A percentile compares a stretch with the other conserved stretches of the same genome.
These are phyloP conservation scores for Pempheris klunzingeri DNA, from an alignment of 2,797 vertebrate species.

Conservation along the genomic window DNA sequence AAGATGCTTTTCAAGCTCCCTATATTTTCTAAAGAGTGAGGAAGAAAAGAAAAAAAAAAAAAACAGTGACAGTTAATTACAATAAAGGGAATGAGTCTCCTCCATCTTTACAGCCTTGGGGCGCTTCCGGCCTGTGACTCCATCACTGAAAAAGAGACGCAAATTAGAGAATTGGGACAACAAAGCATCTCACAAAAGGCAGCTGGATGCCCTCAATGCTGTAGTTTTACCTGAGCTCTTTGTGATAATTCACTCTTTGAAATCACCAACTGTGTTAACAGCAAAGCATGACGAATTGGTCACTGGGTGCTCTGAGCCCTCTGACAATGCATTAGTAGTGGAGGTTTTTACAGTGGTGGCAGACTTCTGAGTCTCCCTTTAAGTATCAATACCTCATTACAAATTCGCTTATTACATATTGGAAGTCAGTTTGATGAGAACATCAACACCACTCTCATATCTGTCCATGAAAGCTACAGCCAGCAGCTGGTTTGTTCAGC, in stretches of 20 bases:
- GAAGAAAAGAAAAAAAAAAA: constrained; percentile 22
- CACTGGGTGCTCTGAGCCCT: constrained; percentile 1
- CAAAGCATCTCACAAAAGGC: constrained; percentile 56
- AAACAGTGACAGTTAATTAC: constrained; percentile 73
- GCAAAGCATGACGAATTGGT: constrained; percentile 31
- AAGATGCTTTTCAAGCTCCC: constrained; percentile 25
- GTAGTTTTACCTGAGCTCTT: constrained; percentile 56
- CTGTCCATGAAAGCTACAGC: neutral
- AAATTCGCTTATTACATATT: neutral
- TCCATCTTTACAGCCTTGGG: constrained; percentile 62
- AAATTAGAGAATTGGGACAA: constrained; percentile 69
- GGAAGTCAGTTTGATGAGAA: neutral
- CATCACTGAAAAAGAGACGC: constrained; percentile 64
- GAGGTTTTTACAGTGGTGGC: constrained; percentile 30
- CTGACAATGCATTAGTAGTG: constrained; percentile 23
- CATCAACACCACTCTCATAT: neutral
- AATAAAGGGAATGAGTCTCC: constrained; percentile 63
- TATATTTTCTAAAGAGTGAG: constrained; percentile 26
- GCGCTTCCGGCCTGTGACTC: constrained; percentile 41
- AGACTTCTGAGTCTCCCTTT: neutral
- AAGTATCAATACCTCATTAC: neutral
- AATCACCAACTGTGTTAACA: constrained; percentile 46
- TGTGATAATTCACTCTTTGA: constrained; percentile 50
- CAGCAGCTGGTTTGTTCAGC: neutral
- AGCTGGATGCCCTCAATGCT: constrained; percentile 53